Percentiles rank a stretch among this genome's conserved stretches.
Conservation (phyloP, 2,113 vertebrate species). For the Heteronetta atricapilla region DNA sequence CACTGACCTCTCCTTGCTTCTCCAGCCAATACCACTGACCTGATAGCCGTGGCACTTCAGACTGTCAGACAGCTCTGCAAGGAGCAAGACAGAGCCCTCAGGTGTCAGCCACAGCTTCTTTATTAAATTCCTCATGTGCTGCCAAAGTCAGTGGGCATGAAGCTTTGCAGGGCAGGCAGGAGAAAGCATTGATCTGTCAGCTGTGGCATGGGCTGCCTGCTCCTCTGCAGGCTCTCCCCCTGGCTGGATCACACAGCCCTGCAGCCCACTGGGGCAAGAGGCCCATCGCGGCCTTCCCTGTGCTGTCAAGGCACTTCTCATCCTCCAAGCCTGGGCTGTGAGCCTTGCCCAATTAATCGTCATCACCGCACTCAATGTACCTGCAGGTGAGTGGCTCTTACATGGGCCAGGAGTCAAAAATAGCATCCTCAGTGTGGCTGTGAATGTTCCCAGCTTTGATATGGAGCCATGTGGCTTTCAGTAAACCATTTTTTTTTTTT, state of each 20-base stretch:
- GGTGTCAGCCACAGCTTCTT: neutral
- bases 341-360: neutral
- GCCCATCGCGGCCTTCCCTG: neutral
- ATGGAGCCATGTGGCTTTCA: neutral
- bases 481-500: neutral
- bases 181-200: neutral
- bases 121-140: neutral
- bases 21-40: neutral
- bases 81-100: rapidly evolving
- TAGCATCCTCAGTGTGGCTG: neutral
- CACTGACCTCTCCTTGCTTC: neutral
- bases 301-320: rapidly evolving
- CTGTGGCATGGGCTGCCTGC: neutral
- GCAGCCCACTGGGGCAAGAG: neutral
- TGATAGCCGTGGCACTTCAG: rapidly evolving
- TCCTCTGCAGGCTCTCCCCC: neutral
- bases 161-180: neutral
- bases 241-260: neutral
- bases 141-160: neutral
- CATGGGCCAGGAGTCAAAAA: neutral
- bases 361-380: neutral
- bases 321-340: neutral
- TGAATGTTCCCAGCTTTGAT: neutral
- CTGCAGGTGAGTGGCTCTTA: neutral
- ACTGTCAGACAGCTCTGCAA: neutral